Evolutionary conservation across 1,140 invertebrate species (phyloP), one percentile per base, ranked within the genome.

Genomic region (Polypedilum vanderplanki): DNA sequence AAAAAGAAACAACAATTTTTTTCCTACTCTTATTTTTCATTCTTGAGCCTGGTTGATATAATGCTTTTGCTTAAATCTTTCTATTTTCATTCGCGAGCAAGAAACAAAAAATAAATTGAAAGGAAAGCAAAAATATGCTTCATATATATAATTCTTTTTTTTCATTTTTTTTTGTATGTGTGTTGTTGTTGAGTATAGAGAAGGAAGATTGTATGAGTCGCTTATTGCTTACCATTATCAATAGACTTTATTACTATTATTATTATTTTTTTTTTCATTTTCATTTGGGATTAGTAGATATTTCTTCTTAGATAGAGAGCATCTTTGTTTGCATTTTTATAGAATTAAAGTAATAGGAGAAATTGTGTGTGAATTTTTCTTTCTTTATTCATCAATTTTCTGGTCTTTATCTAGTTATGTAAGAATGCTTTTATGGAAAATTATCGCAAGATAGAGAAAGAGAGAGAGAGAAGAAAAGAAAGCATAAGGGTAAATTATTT

Each of bases 241-340:
- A 57, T 57, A 57, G 46, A 57, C 46, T 57, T 57, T 57, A 57
- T 57, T 57, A 57, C 46, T 57, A 57, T 57, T 57, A 57, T n/a
- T 57, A 57, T 3, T 57, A 57, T 57, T 57, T n/a, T n/a, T 46
- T 46, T 57, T n/a, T 57, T 57, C 46, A 57, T 57, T 57, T 57
- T 57, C 46, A 57, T 57, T 57, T 33, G 24, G 46, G 46, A 57
- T 57, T 57, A 57, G 46, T n/a, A 0, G 10, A 33, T 33, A 33
- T 33, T 33, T 33, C 24, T 33, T 33, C 5, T 33, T 33, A 33
- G 1, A 5, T 33, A 33, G 24, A 33, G 24, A 33, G 24, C 24
- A 33, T 33, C 24, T 33, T 33, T 33, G 24, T 33, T 33, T 33
- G 24, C 1, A 33, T 33, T 33, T 33, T 33, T 33, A 33, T 33